Conservation (phyloP, 1,140 invertebrate genomes). For the Drosophila eugracilis region DNA sequence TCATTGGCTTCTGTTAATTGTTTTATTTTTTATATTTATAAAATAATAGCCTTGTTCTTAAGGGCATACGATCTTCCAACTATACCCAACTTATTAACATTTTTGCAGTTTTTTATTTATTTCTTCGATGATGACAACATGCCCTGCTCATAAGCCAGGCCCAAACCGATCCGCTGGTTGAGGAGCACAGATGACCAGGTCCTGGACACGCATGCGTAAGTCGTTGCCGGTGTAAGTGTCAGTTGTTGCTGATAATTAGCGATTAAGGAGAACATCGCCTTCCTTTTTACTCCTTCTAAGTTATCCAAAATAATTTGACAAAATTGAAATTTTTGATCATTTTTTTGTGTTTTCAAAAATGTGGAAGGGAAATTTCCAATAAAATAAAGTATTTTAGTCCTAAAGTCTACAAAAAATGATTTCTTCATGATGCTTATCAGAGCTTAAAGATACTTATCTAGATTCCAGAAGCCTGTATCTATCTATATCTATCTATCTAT, state of each 20-base stretch:
- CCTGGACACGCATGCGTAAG: slow-evolving; percentile 77
- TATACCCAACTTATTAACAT: neutral
- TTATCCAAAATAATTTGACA: neutral
- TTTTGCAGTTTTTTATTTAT: slow-evolving; percentile 26
- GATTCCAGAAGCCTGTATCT: neutral
- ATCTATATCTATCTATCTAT: neutral
- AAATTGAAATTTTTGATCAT: no score
- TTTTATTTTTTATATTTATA: neutral
- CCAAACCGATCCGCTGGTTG: slow-evolving; percentile 5
- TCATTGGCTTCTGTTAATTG: no score
- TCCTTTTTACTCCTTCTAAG: slow-evolving; percentile 27
- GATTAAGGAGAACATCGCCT: slow-evolving; percentile 59
- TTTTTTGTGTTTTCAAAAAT: no score
- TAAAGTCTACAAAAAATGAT: no score
- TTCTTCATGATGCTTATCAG: no score
- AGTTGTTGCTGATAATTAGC: slow-evolving; percentile 79
- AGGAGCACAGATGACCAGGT: slow-evolving; percentile 36
- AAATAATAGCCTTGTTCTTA: neutral
- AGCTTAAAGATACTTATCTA: no score
- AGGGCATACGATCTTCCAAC: slow-evolving; percentile 9
- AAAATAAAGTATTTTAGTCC: no score
- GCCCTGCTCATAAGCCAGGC: slow-evolving; percentile 59
- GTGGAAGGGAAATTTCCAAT: neutral
- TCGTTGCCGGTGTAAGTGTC: slow-evolving; percentile 78
- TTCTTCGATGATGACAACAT: slow-evolving; percentile 58